Evolutionary conservation across 2,797 vertebrate species (phyloP), one percentile per base, ranked within the genome.

Genomic region (Chromobotia macracanthus): DNA sequence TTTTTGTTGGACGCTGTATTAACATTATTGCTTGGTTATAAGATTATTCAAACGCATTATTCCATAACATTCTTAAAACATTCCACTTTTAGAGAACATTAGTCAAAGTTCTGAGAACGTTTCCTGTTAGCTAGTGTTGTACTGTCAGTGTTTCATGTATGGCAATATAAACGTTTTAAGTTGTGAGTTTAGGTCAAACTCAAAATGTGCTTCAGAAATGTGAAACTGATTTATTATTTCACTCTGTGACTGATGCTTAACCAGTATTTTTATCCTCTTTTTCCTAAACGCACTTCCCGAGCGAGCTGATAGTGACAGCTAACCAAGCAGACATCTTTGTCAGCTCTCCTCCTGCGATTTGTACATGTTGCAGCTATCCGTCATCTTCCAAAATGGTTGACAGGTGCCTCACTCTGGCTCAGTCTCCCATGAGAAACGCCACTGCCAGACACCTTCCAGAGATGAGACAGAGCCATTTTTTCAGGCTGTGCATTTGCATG

Each of bases 351-450:
- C 64, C 79, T 81, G 80, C 55, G 70, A 86, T 82, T 77, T 80
- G 83, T 80, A 67, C 46, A 65, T 82, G 80, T 84, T 75, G 68
- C 48, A 65, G 78, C 77, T 44, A 83, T 81, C 82, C 86, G 81
- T 87, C 84, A 87, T 90, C 86, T 89, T 90, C 89, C 87, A 90
- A 92, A 92, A 90, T 89, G 90, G 90, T 87, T 91, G 93, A 93
- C 92, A 93, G 92, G 93, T 93, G 92, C 91, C 88, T 91, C 88
- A 91, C 85, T 83, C 88, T 92, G 90, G 90, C 90, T 87, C 85
- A 82, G 75, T 55, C 83, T 92, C 88, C 86, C 89, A 87, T 88
- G 87, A 87, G 88, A 89, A 86, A 72, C 87, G 87, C 84, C 89
- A 90, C 84, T 87, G 89, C 90, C 91, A 93, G 91, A 90, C 92